phyloP scores from a whole-genome alignment of 2,113 vertebrate species.

The Oriolus oriolus region DNA sequence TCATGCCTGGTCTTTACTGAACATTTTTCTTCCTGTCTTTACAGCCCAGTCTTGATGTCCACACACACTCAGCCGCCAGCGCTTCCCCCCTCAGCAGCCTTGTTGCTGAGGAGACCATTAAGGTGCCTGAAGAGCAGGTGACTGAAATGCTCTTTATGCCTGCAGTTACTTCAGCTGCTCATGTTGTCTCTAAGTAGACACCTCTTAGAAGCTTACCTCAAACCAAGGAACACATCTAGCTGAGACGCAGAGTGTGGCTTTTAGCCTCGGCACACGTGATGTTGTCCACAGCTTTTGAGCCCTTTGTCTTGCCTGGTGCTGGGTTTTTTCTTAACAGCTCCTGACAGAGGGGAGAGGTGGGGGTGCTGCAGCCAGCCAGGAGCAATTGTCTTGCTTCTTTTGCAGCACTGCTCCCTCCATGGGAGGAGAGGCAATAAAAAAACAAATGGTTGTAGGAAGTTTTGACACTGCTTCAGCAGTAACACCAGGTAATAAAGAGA shows the following conservation, averaged over 20 bases:
- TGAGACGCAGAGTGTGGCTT: not conserved
- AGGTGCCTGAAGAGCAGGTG: not conserved
- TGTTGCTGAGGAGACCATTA: constrained; percentile 53
- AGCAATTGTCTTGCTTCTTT: not conserved
- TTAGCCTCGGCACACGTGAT: not conserved
- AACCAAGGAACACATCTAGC: not conserved
- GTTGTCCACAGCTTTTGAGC: not conserved
- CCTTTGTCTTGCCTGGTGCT: not conserved
- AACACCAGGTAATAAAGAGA: not conserved
- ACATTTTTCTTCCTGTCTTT: not conserved
- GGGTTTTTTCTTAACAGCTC: not conserved
- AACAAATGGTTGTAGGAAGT: accelerated
- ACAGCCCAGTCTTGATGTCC: not conserved
- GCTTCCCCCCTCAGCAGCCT: not conserved
- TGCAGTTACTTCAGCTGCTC: not conserved
- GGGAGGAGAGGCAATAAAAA: not conserved
- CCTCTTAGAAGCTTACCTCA: not conserved
- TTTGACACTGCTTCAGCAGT: not conserved
- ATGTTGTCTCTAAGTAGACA: not conserved
- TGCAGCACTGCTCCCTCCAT: not conserved
- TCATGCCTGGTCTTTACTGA: not conserved
- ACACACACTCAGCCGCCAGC: not conserved
- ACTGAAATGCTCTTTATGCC: not conserved
- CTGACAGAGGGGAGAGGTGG: not conserved
- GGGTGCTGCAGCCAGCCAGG: not conserved